Conservation (phyloP, 2,797 vertebrate species). For the Tachyglossus aculeatus region DNA sequence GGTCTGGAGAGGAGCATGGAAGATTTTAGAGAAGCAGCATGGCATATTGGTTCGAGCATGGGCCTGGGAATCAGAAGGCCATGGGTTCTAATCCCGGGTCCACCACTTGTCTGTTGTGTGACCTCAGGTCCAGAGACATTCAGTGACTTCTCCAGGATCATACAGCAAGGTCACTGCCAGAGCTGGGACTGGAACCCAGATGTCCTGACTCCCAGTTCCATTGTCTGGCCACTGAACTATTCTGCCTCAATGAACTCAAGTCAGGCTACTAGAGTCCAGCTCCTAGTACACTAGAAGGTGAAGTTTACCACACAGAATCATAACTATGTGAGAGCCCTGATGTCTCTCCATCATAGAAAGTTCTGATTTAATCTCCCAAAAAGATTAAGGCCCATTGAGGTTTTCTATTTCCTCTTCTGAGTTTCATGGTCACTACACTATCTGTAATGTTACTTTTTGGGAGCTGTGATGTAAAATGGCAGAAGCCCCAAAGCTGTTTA, state of each 20-base stretch:
- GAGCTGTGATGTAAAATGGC: conserved; percentile 17
- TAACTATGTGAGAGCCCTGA: neutral
- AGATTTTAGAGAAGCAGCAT: too few relatives aligned
- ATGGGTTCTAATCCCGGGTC: too few relatives aligned
- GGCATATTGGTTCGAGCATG: too few relatives aligned
- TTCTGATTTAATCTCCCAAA: neutral
- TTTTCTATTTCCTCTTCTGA: neutral
- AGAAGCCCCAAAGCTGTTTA: neutral
- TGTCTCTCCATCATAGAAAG: neutral
- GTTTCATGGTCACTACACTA: too few relatives aligned
- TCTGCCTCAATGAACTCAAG: neutral
- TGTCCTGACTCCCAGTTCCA: neutral
- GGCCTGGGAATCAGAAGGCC: too few relatives aligned
- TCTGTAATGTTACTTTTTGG: neutral
- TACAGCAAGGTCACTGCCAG: neutral
- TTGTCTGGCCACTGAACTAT: accelerated
- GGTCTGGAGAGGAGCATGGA: too few relatives aligned
- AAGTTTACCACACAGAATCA: too few relatives aligned
- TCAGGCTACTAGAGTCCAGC: too few relatives aligned
- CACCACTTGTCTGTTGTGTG: too few relatives aligned
- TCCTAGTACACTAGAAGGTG: too few relatives aligned
- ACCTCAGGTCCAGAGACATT: neutral
- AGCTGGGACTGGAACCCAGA: neutral
- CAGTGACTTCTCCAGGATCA: neutral
- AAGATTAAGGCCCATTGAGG: neutral